These are phyloP conservation scores for Drosophila lutescens DNA, from an alignment of 2,888 invertebrate species.

Conservation along the genomic window DNA sequence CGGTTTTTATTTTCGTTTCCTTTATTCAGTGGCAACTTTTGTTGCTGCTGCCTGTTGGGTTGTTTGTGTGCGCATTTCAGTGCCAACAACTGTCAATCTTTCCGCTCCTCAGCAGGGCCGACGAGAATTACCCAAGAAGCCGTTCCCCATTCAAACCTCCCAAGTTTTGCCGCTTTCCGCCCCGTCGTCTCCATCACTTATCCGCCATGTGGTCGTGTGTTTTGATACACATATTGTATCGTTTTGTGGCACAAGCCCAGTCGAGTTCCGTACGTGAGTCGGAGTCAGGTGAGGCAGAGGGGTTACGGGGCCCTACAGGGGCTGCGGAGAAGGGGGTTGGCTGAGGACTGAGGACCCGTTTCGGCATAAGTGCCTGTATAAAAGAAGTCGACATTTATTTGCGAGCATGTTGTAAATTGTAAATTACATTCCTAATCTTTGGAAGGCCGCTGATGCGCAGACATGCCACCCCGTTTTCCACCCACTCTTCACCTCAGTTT, in stretches of 20 bases:
- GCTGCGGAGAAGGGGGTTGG: neutral
- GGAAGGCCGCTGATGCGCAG: slow-evolving; percentile 50
- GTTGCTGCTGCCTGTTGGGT: slow-evolving; percentile 52
- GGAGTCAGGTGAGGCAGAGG: slow-evolving; percentile 18
- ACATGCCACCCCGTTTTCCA: slow-evolving; percentile 5
- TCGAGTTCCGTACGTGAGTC: slow-evolving; percentile 14
- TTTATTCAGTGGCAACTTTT: slow-evolving; percentile 66
- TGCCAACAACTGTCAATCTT: slow-evolving; percentile 77
- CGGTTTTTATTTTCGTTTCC: slow-evolving; percentile 56
- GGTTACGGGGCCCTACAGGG: neutral
- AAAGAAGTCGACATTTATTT: slow-evolving; percentile 79
- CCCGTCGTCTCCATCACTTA: neutral
- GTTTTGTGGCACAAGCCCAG: slow-evolving; percentile 63
- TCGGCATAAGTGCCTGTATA: slow-evolving; percentile 72
- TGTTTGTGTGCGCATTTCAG: slow-evolving; percentile 76
- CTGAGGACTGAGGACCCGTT: slow-evolving; percentile 7
- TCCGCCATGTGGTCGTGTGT: slow-evolving; percentile 61
- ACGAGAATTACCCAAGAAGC: slow-evolving; percentile 31
- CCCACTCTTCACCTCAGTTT: neutral
- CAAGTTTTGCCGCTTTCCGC: neutral
- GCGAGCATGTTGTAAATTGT: slow-evolving; percentile 79
- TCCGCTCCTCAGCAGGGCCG: slow-evolving; percentile 35
- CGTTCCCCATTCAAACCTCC: neutral
- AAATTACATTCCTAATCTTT: slow-evolving; percentile 79
- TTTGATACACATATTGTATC: slow-evolving; percentile 77